Conservation (phyloP, 1,140 invertebrate genomes). For the Chrysomallon squamiferum region DNA sequence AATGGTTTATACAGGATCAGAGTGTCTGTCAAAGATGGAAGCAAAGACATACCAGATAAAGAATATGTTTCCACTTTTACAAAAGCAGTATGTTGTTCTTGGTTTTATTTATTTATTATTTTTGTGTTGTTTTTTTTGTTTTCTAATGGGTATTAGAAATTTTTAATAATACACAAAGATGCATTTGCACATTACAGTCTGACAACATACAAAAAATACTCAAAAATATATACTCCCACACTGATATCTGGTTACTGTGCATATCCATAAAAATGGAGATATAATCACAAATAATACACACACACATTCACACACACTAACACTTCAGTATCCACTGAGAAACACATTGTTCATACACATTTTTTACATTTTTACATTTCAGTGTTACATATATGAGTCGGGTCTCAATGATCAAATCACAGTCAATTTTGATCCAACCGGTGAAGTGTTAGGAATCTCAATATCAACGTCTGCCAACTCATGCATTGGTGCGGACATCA, state of each 20-base stretch:
- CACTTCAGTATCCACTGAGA: too few relatives aligned
- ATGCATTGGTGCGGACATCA: constrained; percentile 35
- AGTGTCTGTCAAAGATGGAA: constrained; percentile 70
- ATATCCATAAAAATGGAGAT: too few relatives aligned
- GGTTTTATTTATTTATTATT: too few relatives aligned
- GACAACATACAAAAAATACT: too few relatives aligned
- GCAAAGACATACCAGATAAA: constrained; percentile 68
- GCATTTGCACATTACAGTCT: too few relatives aligned
- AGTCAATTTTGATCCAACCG: constrained; percentile 75
- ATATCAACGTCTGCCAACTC: constrained; percentile 60
- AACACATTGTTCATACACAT: not conserved
- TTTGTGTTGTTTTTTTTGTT: too few relatives aligned
- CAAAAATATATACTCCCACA: too few relatives aligned
- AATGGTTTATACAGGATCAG: constrained; percentile 81
- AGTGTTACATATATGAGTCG: constrained; percentile 72
- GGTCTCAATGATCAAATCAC: constrained; percentile 75
- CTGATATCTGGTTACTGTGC: too few relatives aligned
- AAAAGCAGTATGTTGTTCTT: constrained; percentile 77
- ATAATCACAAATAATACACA: too few relatives aligned
- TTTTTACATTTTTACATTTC: constrained; percentile 44
- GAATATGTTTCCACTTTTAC: constrained; percentile 77
- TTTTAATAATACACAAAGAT: too few relatives aligned
- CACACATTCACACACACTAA: too few relatives aligned
- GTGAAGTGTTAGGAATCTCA: constrained; percentile 75
- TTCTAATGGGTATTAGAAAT: too few relatives aligned